Evolutionary conservation across 1,140 invertebrate species (phyloP), one percentile per base, ranked within the genome.

Genomic region (Drosophila navojoa): DNA sequence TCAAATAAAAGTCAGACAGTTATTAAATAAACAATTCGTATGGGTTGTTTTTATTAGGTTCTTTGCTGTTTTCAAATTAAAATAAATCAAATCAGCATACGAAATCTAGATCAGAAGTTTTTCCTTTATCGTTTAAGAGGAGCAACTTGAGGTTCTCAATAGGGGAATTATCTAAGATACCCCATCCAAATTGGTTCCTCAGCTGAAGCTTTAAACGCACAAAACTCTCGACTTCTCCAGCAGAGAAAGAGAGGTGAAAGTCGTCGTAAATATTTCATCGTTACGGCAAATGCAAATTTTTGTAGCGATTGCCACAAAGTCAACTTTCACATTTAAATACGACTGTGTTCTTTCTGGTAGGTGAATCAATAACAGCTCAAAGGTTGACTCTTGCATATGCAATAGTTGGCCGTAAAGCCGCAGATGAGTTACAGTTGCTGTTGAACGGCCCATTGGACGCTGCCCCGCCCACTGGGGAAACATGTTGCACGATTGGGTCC

Each of bases 311-410:
- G 60, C 44, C 25, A 16, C 42, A 72, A 76, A 66, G 63, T 82
- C 58, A 84, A 76, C 55, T 72, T 72, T 72, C 63, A 59, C 73
- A 77, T 85, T 85, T 70, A 58, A 52, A 22, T 47, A 64, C 27
- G 45, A 19, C 15, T 57, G 22, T 44, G 57, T 50, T 49, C 55
- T 45, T 50, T 49, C 55, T 45, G 32, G 6, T 19, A 47, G 53
- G 22, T 40, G n/a, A 60, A 81, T 86, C 77, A 81, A 77, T 71
- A 85, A 16, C 55, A 52, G 38, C 60, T 77, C 38, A 81, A 72
- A 73, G 57, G 44, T 54, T 49, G 64, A 38, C 57, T 63, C 45
- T 77, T 77, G 50, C 71, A 74, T 70, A 74, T 70, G 71, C 38
- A 52, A 32, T 59, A 61, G 19, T 45, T 32, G 40, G 16, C 44